phyloP scores from a whole-genome alignment of 2,797 vertebrate species.

The Rhynchonycteris naso region DNA sequence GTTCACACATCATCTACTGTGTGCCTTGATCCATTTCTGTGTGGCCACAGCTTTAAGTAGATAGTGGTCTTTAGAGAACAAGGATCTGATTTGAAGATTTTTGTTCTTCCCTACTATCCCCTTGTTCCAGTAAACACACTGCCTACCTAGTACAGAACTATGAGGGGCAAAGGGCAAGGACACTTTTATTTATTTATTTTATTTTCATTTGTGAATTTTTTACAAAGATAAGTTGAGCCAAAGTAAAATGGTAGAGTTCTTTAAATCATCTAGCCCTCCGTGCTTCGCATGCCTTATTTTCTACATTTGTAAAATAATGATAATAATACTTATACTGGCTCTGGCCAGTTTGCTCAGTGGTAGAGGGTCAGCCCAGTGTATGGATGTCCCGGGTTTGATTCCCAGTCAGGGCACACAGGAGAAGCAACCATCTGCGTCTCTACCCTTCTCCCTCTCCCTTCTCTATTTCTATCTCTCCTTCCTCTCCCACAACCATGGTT shows the following conservation, averaged over 20 bases:
- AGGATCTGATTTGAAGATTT: neutral
- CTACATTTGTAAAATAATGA: neutral
- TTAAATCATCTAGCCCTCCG: neutral
- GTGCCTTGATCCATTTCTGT: neutral
- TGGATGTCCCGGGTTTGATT: too few species aligned
- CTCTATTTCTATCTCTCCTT: too few species aligned
- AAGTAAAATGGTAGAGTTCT: neutral
- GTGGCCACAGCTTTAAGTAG: neutral
- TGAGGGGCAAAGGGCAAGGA: accelerated
- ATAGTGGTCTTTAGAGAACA: neutral
- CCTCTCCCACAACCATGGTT: too few species aligned
- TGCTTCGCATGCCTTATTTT: neutral
- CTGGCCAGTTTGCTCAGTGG: too few species aligned
- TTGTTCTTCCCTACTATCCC: neutral
- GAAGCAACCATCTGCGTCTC: too few species aligned
- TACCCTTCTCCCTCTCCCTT: too few species aligned
- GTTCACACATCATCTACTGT: neutral
- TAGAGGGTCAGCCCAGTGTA: too few species aligned
- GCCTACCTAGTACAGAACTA: neutral
- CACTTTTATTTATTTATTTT: neutral
- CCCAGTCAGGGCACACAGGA: too few species aligned
- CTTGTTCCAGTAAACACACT: neutral
- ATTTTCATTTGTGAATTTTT: neutral
- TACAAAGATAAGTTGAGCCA: neutral
- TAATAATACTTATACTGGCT: neutral